Conservation (phyloP, 2,888 invertebrate genomes). For the Operophtera brumata region DNA sequence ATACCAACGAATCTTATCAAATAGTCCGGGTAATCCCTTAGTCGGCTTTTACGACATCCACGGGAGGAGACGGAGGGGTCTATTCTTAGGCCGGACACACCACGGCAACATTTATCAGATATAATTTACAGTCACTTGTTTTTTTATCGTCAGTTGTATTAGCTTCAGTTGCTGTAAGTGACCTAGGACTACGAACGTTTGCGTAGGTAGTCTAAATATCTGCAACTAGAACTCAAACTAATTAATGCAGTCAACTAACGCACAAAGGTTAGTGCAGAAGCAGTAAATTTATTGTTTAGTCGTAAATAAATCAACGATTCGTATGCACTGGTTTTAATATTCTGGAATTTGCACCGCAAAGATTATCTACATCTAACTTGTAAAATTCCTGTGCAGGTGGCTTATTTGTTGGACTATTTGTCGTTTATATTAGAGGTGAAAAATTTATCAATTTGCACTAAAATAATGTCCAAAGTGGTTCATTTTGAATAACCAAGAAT, state of each 20-base stretch:
- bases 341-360: conserved; percentile 22
- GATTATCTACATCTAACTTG: conserved; percentile 21
- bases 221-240: conserved; percentile 31
- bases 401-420: conserved; percentile 22
- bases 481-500: neutral
- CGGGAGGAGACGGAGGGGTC: too few relatives aligned
- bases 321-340: conserved; percentile 23
- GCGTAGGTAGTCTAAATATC: conserved; percentile 20
- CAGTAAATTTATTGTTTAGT: conserved; percentile 33
- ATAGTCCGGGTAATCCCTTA: too few relatives aligned
- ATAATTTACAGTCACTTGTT: too few relatives aligned
- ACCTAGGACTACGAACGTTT: neutral
- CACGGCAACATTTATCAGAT: too few relatives aligned
- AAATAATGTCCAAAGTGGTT: conserved; percentile 4
- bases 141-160: too few relatives aligned
- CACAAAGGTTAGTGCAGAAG: conserved; percentile 34
- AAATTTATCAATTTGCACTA: conserved; percentile 16
- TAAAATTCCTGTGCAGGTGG: conserved; percentile 22
- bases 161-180: too few relatives aligned
- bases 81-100: too few relatives aligned
- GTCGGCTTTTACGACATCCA: too few relatives aligned
- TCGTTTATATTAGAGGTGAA: conserved; percentile 14
- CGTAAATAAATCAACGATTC: conserved; percentile 34
- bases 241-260: conserved; percentile 34
- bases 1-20: too few relatives aligned